Conservation (phyloP, 2,888 invertebrate species). For the Noctua fimbriata region DNA sequence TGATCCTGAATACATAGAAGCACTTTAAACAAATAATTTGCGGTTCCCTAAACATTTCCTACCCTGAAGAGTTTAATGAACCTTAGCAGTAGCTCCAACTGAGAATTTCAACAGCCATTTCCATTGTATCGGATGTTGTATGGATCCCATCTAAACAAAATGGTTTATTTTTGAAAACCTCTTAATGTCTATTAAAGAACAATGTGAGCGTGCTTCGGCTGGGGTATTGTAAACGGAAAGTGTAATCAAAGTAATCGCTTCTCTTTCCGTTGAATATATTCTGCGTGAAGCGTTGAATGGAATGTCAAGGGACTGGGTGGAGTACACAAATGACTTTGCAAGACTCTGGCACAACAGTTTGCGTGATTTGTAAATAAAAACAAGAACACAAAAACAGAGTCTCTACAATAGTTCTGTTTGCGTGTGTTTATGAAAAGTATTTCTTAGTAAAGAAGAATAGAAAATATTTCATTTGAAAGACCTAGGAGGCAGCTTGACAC, state of each 20-base stretch:
- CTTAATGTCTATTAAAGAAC: conserved; percentile 64
- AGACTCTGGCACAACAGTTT: conserved; percentile 64
- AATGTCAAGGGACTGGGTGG: conserved; percentile 67
- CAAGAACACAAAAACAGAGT: conserved; percentile 19
- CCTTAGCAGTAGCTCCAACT: conserved; percentile 33
- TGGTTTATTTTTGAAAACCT: conserved; percentile 58
- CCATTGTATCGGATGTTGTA: conserved; percentile 33
- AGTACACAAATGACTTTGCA: conserved; percentile 72
- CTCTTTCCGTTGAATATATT: conserved; percentile 78
- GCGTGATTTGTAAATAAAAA: conserved; percentile 67
- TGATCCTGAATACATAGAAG: conserved; percentile 48
- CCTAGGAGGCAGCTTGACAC: not conserved
- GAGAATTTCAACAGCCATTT: conserved; percentile 24
- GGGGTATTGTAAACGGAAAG: conserved; percentile 74
- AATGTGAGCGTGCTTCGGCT: conserved; percentile 67
- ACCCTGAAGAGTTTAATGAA: conserved; percentile 56
- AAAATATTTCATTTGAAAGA: not conserved
- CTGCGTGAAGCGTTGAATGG: conserved; percentile 72
- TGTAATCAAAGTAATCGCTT: conserved; percentile 79
- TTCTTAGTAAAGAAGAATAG: conserved; percentile 12
- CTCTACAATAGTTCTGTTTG: conserved; percentile 26
- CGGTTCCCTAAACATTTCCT: conserved; percentile 24
- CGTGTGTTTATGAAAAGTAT: not conserved
- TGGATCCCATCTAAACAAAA: conserved; percentile 33
- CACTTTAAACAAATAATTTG: conserved; percentile 43